A percentile compares a stretch with the other conserved stretches of the same genome.
Conservation (phyloP, 2,797 vertebrate genomes). For the Sebastes hopkinsi region DNA sequence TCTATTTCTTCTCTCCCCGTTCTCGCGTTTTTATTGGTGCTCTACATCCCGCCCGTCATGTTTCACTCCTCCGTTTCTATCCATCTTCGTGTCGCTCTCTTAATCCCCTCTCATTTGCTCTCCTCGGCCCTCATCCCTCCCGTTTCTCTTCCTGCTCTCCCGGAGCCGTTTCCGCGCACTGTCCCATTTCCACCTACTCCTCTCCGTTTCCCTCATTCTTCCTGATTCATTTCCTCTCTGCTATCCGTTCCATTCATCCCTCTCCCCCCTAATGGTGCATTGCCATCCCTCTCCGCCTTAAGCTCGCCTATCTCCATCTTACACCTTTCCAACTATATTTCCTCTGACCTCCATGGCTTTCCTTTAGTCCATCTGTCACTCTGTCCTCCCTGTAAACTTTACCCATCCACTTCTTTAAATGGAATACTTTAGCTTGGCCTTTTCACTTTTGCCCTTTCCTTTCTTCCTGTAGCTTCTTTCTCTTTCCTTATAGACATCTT, state of each 20-base stretch:
- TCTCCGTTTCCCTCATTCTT: conserved; percentile 63
- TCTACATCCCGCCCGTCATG: conserved; percentile 74
- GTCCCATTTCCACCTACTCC: conserved; percentile 72
- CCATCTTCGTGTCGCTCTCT: conserved; percentile 77
- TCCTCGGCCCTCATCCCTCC: conserved; percentile 61
- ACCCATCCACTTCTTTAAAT: conserved; percentile 37
- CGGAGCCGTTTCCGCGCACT: conserved; percentile 32
- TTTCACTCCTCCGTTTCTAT: conserved; percentile 76
- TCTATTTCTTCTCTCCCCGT: conserved; percentile 65
- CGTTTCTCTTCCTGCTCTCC: conserved; percentile 51
- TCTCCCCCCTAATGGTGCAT: conserved; percentile 43
- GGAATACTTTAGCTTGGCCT: conserved; percentile 14
- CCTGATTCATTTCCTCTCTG: conserved; percentile 70
- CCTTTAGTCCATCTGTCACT: conserved; percentile 34
- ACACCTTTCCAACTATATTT: conserved; percentile 46
- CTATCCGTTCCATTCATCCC: conserved; percentile 61
- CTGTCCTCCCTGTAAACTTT: conserved; percentile 23
- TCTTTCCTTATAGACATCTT: neutral
- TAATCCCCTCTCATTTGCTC: conserved; percentile 77
- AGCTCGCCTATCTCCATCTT: conserved; percentile 28
- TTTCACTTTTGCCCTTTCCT: conserved; percentile 19
- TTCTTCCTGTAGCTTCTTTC: neutral
- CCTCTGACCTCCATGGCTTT: conserved; percentile 40
- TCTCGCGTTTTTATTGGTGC: conserved; percentile 74
- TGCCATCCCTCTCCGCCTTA: conserved; percentile 33